Evolutionary conservation across 2,888 invertebrate species (phyloP), one percentile per base, ranked within the genome.

Genomic region (Agrochola litura): DNA sequence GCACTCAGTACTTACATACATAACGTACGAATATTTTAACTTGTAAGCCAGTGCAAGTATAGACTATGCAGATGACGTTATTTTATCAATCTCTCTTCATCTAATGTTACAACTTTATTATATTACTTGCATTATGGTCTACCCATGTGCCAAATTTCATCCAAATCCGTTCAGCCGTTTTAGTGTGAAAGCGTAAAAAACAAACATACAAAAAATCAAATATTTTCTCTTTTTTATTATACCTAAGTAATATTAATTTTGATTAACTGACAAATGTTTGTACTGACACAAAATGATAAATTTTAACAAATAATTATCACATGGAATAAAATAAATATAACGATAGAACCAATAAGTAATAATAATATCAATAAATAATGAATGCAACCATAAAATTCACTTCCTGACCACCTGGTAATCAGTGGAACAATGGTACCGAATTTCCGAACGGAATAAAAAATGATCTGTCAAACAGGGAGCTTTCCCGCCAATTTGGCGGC

Each of bases 401-500:
- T 95, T 95, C 95, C 95, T 93, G 94, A 86, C 94, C 95, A 95
- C 90, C 94, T 95, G 95, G 94, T 92, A 94, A 95, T 95, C 93
- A 94, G 90, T 90, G 92, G 93, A 93, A 95, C 94, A 95, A 94
- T 92, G 91, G 90, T 87, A 91, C 92, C 92, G 91, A 94, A 93
- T 94, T 95, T 94, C 91, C 93, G 94, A 94, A 94, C 91, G 91
- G 85, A 95, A 95, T 96, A 95, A 96, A 94, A 95, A 96, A 96
- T 95, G 93, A 95, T 95, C 95, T 95, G 95, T 95, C 95, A 95
- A 94, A 94, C 89, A 89, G 87, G 89, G 92, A 92, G 92, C 92
- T 95, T 95, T 96, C 95, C 95, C 95, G 96, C 95, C 95, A 95
- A 95, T 95, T 96, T 95, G 93, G 91, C 88, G 91, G 91, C 91